Evolutionary conservation across 2,888 invertebrate genomes (phyloP), one percentile per base, ranked within the genome.

Genomic region (Xiphydria camelus): DNA sequence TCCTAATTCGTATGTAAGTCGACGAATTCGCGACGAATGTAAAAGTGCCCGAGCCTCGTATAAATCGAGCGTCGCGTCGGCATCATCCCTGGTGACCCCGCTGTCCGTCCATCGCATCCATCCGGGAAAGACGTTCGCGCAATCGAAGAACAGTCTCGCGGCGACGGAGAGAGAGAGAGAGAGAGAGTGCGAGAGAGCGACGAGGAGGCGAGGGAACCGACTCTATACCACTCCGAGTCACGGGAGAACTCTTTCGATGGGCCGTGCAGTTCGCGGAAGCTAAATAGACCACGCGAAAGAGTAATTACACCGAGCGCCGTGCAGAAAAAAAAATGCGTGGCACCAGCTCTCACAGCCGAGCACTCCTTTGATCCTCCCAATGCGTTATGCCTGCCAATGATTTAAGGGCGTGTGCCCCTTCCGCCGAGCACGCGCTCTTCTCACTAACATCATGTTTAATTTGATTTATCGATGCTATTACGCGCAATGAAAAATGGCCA

Each of bases 331-430:
- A 44, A 26, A 38, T 21, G n/a, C 4, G 10, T n/a, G n/a, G n/a
- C n/a, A n/a, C n/a, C n/a, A n/a, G n/a, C n/a, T n/a, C n/a, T n/a
- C n/a, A n/a, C n/a, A n/a, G n/a, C n/a, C n/a, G n/a, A n/a, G n/a
- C 29, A 54, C 56, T 60, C 61, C 72, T 73, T 71, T 73, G 72
- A 73, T 71, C 70, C 69, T 68, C 64, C 66, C 61, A 67, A 66
- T 66, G 64, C 64, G 61, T 64, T 63, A 61, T 59, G 53, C 61
- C 54, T 40, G 47, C 63, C 63, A 55, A 68, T 70, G 70, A 70
- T 70, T 70, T 68, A 70, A 64, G 62, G 62, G 54, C 59, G 55
- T 55, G 53, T 56, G 37, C 22, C 15, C 43, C 31, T 23, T 29
- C 31, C 38, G 29, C 22, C 26, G 17, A 29, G 43, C 38, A 38